A percentile compares a stretch with the other conserved stretches of the same genome.
These are phyloP conservation scores for Platysternon megacephalum DNA, from an alignment of 2,113 vertebrate genomes.

Conservation along the genomic window DNA sequence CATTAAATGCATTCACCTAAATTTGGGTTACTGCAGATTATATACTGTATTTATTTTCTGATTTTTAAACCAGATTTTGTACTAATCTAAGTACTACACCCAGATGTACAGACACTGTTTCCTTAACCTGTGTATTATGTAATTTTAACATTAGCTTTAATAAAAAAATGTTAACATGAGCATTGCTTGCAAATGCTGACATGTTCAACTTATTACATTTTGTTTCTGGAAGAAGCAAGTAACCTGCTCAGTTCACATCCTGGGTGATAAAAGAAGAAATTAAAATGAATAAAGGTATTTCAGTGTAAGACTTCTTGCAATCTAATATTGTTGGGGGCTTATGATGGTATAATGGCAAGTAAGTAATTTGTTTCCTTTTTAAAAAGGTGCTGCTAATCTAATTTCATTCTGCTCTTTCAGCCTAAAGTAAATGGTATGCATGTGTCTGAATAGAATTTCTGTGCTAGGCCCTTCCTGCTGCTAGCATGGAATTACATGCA, in stretches of 20 bases:
- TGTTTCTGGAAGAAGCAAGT: constrained; percentile 7
- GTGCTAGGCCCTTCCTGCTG: background rate
- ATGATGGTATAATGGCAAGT: background rate
- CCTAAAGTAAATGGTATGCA: rapidly evolving
- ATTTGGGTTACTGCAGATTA: too few species aligned
- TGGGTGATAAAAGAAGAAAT: constrained; percentile 9
- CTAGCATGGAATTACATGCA: background rate
- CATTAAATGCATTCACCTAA: too few species aligned
- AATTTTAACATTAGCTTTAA: too few species aligned
- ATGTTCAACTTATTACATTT: constrained; percentile 1
- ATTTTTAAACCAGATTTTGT: too few species aligned
- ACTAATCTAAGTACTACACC: too few species aligned
- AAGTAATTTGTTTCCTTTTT: background rate
- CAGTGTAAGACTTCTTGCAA: background rate
- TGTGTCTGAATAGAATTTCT: background rate
- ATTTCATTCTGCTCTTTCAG: background rate
- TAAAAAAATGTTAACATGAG: background rate
- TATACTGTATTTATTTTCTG: too few species aligned
- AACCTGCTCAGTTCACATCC: constrained; percentile 10
- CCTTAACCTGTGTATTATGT: too few species aligned
- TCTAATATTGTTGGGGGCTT: background rate
- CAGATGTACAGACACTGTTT: too few species aligned
- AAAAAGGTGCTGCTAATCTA: background rate
- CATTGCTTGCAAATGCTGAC: constrained; percentile 5
- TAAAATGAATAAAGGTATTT: background rate